Percentiles rank a stretch among this genome's conserved stretches.
Evolutionary conservation across 2,113 vertebrate genomes (phyloP).

Genomic region (Eretmochelys imbricata): DNA sequence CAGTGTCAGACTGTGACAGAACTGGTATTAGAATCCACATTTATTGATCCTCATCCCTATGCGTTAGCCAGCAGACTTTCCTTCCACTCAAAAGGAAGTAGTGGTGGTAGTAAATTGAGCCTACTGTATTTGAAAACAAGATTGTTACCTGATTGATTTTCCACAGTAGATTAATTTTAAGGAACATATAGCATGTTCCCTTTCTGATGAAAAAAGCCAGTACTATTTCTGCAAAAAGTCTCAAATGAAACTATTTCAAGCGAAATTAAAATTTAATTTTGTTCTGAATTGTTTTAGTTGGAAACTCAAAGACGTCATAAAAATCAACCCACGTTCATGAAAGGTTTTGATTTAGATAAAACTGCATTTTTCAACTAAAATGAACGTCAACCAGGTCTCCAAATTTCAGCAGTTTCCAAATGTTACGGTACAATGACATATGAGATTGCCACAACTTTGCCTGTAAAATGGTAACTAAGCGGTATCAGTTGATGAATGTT

Average conservation of each 20-base stretch:
- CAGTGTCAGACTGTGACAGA: background rate
- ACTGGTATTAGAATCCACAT: fast-evolving
- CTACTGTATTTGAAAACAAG: background rate
- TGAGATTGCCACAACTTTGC: background rate
- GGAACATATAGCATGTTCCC: background rate
- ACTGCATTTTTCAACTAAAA: background rate
- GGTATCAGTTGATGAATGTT: background rate
- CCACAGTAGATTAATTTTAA: background rate
- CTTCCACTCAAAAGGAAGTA: background rate
- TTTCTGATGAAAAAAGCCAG: background rate
- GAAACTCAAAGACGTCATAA: background rate
- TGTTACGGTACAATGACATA: background rate
- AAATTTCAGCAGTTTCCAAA: conserved; percentile 5
- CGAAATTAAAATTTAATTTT: fast-evolving
- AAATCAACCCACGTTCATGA: background rate
- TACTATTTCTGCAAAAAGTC: background rate
- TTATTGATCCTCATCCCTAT: background rate
- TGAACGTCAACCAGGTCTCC: background rate
- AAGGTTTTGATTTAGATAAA: background rate
- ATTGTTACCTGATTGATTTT: background rate
- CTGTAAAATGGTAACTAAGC: background rate
- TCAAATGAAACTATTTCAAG: background rate
- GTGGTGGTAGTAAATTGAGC: background rate
- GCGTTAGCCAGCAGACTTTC: background rate
- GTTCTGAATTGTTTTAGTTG: fast-evolving